Base-by-base conservation (phyloP, 2,797 vertebrate genomes). In the Phataginus tetradactyla region DNA sequence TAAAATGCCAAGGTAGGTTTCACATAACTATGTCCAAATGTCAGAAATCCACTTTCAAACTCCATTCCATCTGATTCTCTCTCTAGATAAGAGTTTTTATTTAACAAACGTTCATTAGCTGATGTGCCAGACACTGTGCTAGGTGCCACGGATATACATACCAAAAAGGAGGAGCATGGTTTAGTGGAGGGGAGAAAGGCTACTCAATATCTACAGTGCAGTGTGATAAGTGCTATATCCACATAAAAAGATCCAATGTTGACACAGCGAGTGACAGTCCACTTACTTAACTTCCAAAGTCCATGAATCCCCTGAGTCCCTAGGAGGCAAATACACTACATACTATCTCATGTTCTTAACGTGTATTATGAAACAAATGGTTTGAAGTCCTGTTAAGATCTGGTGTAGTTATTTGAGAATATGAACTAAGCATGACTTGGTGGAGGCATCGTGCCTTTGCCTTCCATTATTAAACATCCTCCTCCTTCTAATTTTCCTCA, bases 221-320 rank as follows among this genome's bases (percentile, higher is more conserved):
- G 94, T 96, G 97, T 97, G 97, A 96, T 96, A 97, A 97, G 97
- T 97, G 97, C 97, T 96, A 97, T 93, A 96, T 59, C 69, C 90
- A 94, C 81, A 57, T 49, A 64, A 42, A 80, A 86, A 83, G 39
- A 89, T 3, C 61, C 80, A 57, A 2, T 5, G 25, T 61, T 72
- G 69, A 96, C 91, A 78, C 2, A 89, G 39, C 9, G 2, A 66
- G 34, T 39, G 51, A 83, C 13, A 29, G 42, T 49, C 74, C 14
- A 17, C 49, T 93, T 71, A 39, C 29, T 87, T 53, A 53, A 94
- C 72, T 96, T 88, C 88, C 86, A 86, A 96, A 97, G 91, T 94
- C 74, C 89, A 72, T 1, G 68, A 92, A 39, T 61, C 51, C 81
- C 69, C 57, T 92, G 49, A 94, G n/a, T 42, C 51, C 57, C 75